Base-by-base conservation (phyloP, 2,113 vertebrate genomes). In the Eudyptes chrysolophus region DNA sequence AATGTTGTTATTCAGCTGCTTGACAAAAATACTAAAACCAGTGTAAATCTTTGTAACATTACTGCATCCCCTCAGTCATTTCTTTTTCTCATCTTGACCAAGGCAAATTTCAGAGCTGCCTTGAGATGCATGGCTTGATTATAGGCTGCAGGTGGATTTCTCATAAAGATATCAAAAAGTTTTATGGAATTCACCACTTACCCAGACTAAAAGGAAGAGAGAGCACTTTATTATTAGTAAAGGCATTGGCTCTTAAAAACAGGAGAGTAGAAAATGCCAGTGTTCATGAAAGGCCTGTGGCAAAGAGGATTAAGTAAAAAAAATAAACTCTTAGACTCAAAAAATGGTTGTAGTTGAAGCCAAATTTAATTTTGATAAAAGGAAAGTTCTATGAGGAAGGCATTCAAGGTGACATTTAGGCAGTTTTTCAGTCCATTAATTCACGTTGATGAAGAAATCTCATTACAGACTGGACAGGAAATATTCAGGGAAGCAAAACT, bases 391-490 rank as follows among this genome's bases (percentile, higher is more conserved):
- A 38, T 12, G 10, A 60, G 19, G 26, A 89, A 89, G 38, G n/a
- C 44, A 89, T 84, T 84, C 61, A 87, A 87, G 38, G 65, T 87
- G 34, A 34, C 11, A 36, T 87, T 91, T 76, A 83, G 27, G 44
- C 4, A 65, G 54, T 76, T 96, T 94, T 82, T 78, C 89, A 94
- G 65, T 52, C 61, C 54, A 95, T 87, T 96, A 93, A 89, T 92
- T 87, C 0, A 0, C 57, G 44, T 82, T 89, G 81, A 87, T 94
- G 87, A 87, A 96, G 64, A 96, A 96, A 92, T 90, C 49, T 94
- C 25, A 82, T 95, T 93, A 82, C 6, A 89, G 70, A 52, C 30
- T 72, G 74, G 52, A 85, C 48, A 89, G 69, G 42, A 81, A 82
- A 87, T 93, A 89, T 70, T 89, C 65, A 82, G 36, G 44, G 81